Percentiles rank a stretch among this genome's conserved stretches.
These are phyloP conservation scores for Cochlearius cochlearius DNA, from an alignment of 2,113 vertebrate genomes.

Conservation along the genomic window DNA sequence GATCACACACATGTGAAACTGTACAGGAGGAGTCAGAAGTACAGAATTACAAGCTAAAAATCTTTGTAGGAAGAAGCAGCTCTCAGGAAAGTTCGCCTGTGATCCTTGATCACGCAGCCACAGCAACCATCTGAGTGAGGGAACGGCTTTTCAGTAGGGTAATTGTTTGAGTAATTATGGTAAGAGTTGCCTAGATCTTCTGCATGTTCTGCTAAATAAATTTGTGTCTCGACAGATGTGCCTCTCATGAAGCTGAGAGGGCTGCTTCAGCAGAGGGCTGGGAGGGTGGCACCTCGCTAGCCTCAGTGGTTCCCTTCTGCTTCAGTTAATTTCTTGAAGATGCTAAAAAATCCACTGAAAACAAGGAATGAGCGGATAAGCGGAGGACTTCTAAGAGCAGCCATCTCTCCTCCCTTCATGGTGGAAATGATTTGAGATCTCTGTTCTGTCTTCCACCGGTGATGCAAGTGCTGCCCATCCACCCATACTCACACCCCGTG, in stretches of 20 bases:
- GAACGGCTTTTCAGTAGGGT: background rate
- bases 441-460: background rate
- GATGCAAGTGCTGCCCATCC: background rate
- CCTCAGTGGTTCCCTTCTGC: background rate
- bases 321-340: background rate
- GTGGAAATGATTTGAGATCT: background rate
- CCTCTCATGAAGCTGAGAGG: background rate
- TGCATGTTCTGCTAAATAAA: background rate
- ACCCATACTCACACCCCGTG: background rate
- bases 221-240: accelerated
- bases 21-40: background rate
- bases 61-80: background rate
- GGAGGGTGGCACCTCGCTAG: background rate
- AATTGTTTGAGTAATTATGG: background rate
- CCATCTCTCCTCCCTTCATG: background rate
- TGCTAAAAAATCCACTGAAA: background rate
- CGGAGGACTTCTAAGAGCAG: background rate
- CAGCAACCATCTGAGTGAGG: background rate
- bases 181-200: background rate
- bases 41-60: background rate
- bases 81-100: background rate
- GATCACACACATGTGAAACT: background rate
- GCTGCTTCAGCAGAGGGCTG: background rate
- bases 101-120: background rate
- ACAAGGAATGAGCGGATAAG: background rate